Base-by-base conservation (phyloP, 92 coral and sea anemone genomes). In the Phenganax marumi region DNA sequence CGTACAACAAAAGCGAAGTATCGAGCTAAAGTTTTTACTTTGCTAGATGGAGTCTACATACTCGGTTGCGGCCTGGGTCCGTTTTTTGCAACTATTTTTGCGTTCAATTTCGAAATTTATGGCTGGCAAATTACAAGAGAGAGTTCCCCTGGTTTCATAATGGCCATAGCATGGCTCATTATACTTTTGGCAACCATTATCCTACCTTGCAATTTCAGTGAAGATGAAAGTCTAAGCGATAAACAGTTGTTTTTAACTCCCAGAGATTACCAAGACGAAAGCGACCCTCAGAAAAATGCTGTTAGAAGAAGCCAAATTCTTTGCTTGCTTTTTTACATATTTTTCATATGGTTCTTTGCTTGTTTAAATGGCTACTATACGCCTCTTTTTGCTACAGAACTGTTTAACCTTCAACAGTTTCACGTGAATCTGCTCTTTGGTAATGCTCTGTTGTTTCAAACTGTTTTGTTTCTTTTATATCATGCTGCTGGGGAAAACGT, bases 311-410 rank as follows among this genome's bases (percentile, higher is more conserved):
- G 72, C 49, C 48, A 66, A 66, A 66, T 66, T 12, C 50, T 66
- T 10, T 66, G 72, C 50, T 49, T 66, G 11, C 43, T 66, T 47
- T 25, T 47, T 33, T 66, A 66, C 48, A 25, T 66, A 23, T 66
- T 66, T 33, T 66, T 66, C 33, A 66, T 66, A 66, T 66, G 72
- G 72, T 66, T 66, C 25, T 66, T 66, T n/a, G 49, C 50, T 25
- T 66, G 17, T n/a, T 48, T 66, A 14, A 66, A 47, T 1, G 72
- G 50, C 11, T 66, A 9, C 19, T 10, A 66, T 49, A 33, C 50
- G 13, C 72, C 72, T 7, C 8, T 66, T 12, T 19, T 66, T 21
- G 72, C 72, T 11, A 25, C 72, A 14, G 72, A 66, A 49, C 33
- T 66, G n/a, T 66, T 66, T 13, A 66, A 33, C 49, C 50, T 66